Conservation (phyloP, 2,797 vertebrate genomes). For the Eulemur coronatus region DNA sequence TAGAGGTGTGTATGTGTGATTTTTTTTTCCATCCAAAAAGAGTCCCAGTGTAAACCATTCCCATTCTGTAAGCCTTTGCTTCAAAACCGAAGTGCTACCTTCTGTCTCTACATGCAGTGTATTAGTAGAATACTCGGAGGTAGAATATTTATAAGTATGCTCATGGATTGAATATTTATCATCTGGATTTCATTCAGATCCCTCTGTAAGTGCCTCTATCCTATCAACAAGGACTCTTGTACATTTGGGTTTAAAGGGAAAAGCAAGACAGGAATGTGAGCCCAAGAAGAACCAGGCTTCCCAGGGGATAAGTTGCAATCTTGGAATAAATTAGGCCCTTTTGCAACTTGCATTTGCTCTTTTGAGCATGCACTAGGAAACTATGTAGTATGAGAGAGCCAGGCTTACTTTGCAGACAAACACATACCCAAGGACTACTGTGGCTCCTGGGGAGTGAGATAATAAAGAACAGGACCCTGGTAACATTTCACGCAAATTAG, state of each 20-base stretch:
- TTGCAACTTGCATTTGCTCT: not conserved
- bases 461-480: not conserved
- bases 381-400: not conserved
- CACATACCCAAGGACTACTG: not conserved
- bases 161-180: conserved; percentile 6
- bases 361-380: not conserved
- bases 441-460: not conserved
- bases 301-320: not conserved
- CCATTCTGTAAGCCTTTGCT: conserved; percentile 5
- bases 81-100: conserved; percentile 4
- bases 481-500: conserved; percentile 17
- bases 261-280: not conserved
- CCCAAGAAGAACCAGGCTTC: not conserved
- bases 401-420: not conserved
- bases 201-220: not conserved
- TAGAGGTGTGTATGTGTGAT: not conserved
- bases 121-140: not conserved
- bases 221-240: not conserved
- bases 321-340: not conserved
- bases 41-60: not conserved
- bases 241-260: not conserved
- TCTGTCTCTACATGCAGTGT: not conserved
- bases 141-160: not conserved
- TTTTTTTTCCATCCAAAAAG: conserved; percentile 8
- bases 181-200: conserved; percentile 30